Evolutionary conservation across 2,113 vertebrate species (phyloP), one percentile per base, ranked within the genome.

Genomic region (Gyps fulvus): DNA sequence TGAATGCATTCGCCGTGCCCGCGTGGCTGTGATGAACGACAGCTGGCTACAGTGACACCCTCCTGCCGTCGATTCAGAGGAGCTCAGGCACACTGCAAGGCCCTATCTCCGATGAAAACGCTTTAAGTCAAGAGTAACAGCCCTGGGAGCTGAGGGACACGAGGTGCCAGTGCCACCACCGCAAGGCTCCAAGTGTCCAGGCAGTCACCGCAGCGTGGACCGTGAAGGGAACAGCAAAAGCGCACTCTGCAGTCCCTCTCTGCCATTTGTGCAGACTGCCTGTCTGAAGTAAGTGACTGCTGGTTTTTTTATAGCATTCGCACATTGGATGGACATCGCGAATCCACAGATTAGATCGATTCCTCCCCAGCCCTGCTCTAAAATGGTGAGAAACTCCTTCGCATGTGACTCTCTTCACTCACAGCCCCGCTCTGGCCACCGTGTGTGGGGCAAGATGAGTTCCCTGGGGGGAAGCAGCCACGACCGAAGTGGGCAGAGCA

Each of bases 1-100:
- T 1, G 61, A 42, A 20, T 1, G 29, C 52, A 0, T 1, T 14
- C 0, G 2, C 59, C 6, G 2, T 8, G 77, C 19, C 26, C 0
- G 22, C 1, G 1, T 4, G 32, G 36, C 77, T n/a, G n/a, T 2
- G 65, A 10, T 9, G 4, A 40, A 29, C 23, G 4, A n/a, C 42
- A 5, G 43, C 70, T 14, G 81, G 34, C 55, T 4, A 0, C 0
- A 36, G 5, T 10, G 58, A 49, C 25, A 54, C 20, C 8, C 55
- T 70, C 59, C 63, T 63, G 47, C 76, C 93, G 88, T 23, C 67
- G 6, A 7, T 26, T 29, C 14, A 57, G 87, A 19, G 91, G 50
- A n/a, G 74, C 66, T 32, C 61, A 20, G 57, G 32, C 34, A 7
- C 1, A 0, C 32, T 13, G 38, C 32, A 6, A 2, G 12, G 23